Percentiles rank a stretch among this genome's conserved stretches.
phyloP scores from a whole-genome alignment of 2,888 invertebrate genomes.

The Anorthoa munda region DNA sequence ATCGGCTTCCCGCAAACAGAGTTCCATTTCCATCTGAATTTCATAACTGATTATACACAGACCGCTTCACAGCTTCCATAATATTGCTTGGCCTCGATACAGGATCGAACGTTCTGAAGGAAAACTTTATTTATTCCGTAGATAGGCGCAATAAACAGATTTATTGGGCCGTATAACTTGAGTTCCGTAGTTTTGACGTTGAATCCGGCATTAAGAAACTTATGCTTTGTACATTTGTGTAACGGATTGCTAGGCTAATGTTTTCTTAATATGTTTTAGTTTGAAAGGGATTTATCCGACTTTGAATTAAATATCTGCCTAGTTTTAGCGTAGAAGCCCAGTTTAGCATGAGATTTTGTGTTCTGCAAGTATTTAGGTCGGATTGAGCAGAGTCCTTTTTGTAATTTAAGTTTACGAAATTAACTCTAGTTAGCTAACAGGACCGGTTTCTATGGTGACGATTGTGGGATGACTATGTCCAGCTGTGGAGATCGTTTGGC shows the following conservation, averaged over 20 bases:
- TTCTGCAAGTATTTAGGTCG: too few relatives aligned
- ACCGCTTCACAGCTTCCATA: slow-evolving; percentile 14
- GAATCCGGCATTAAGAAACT: slow-evolving; percentile 22
- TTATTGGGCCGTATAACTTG: slow-evolving; percentile 42
- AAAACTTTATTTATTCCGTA: slow-evolving; percentile 36
- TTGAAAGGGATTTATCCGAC: not conserved
- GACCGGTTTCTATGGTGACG: too few relatives aligned
- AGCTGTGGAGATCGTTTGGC: too few relatives aligned
- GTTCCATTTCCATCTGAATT: slow-evolving; percentile 24
- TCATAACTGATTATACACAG: slow-evolving; percentile 22
- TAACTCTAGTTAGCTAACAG: too few relatives aligned
- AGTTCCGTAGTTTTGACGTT: slow-evolving; percentile 47
- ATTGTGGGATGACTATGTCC: too few relatives aligned
- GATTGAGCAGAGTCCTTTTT: too few relatives aligned
- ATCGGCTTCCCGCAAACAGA: slow-evolving; percentile 11
- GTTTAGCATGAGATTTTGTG: too few relatives aligned
- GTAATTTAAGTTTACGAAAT: too few relatives aligned
- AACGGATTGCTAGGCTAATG: slow-evolving; percentile 25
- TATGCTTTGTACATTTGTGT: slow-evolving; percentile 20
- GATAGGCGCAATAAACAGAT: slow-evolving; percentile 39
- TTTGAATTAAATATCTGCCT: slow-evolving; percentile 11
- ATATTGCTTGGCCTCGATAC: slow-evolving; percentile 10
- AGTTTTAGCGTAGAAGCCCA: not conserved
- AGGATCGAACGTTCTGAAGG: slow-evolving; percentile 23
- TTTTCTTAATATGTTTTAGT: not conserved